Conservation (phyloP, 2,113 vertebrate genomes). For the Pica pica region DNA sequence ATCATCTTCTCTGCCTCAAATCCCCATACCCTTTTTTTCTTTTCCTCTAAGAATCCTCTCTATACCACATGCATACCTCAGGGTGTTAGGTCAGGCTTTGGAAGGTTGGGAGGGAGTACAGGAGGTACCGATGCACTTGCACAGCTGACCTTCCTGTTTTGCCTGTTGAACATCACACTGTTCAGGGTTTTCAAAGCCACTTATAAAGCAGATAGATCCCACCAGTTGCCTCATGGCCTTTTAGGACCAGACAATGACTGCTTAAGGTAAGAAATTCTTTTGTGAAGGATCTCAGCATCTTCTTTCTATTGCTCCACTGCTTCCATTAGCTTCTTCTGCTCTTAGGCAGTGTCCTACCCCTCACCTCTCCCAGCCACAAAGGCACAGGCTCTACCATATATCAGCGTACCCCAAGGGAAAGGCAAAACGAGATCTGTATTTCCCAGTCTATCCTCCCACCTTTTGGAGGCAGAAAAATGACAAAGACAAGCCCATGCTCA, state of each 20-base stretch:
- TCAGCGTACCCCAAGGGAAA: background rate
- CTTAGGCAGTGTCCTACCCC: background rate
- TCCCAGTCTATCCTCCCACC: background rate
- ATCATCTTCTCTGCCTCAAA: background rate
- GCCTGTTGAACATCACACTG: background rate
- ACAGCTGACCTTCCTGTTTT: fast-evolving
- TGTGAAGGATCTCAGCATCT: background rate
- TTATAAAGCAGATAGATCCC: background rate
- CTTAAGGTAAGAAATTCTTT: background rate
- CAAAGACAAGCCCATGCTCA: background rate
- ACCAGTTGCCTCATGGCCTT: background rate
- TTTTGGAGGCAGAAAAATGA: background rate
- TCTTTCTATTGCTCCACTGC: background rate
- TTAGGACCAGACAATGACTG: background rate
- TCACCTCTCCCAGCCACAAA: background rate
- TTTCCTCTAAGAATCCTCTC: background rate
- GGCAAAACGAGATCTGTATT: background rate
- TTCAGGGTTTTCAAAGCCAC: background rate
- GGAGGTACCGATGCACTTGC: background rate
- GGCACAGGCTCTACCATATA: background rate
- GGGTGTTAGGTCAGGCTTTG: fast-evolving
- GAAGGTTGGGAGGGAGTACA: background rate
- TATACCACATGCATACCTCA: fast-evolving
- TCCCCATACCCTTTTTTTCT: background rate
- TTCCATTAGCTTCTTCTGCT: background rate